These are phyloP conservation scores for Chunga burmeisteri DNA, from an alignment of 2,113 vertebrate genomes.

Conservation along the genomic window DNA sequence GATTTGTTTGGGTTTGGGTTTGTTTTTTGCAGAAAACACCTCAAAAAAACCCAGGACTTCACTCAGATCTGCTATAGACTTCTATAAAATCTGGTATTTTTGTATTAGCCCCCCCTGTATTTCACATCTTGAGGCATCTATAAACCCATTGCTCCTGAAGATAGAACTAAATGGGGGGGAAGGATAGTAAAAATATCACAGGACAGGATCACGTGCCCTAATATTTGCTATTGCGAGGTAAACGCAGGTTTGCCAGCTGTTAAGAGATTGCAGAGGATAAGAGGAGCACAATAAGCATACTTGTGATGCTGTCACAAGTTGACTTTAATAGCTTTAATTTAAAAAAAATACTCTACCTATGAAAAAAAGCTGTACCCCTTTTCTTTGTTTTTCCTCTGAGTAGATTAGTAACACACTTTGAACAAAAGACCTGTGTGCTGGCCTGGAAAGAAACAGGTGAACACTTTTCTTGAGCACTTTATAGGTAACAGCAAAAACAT, in stretches of 20 bases:
- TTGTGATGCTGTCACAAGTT: background rate
- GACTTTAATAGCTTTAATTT: background rate
- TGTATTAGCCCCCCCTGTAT: background rate
- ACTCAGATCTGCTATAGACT: background rate
- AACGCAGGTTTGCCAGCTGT: background rate
- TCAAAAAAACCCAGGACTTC: too few relatives aligned
- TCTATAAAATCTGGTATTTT: rapidly evolving
- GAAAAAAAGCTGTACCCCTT: background rate
- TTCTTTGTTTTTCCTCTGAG: background rate
- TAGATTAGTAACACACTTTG: background rate
- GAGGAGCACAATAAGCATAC: background rate
- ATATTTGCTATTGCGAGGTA: background rate
- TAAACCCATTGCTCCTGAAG: background rate
- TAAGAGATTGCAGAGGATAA: background rate
- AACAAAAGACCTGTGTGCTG: background rate
- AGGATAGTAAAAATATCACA: background rate
- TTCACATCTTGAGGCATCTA: too few relatives aligned
- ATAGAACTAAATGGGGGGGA: background rate
- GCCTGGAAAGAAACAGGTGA: background rate
- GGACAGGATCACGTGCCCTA: rapidly evolving
- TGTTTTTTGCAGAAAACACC: background rate
- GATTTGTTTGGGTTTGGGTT: background rate
- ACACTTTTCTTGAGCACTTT: background rate
- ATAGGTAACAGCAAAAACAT: background rate
- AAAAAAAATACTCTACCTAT: background rate